Percentiles rank a stretch among this genome's conserved stretches.
Evolutionary conservation across 2,113 vertebrate species (phyloP).

Genomic region (Rousettus leschenaultii): DNA sequence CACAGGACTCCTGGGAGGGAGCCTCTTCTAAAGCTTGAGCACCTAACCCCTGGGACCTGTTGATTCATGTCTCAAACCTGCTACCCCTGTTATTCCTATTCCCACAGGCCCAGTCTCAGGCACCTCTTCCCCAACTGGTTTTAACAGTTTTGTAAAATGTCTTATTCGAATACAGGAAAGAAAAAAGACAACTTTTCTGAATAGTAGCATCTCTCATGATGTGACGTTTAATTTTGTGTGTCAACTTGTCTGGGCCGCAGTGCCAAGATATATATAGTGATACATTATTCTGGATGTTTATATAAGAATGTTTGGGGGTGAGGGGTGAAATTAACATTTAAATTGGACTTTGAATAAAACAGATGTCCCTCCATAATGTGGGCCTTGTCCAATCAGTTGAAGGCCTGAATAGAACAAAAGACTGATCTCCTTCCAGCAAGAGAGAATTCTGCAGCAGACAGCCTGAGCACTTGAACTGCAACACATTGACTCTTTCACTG

Average conservation of each 20-base stretch:
- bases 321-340: neutral
- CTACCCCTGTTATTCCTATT: neutral
- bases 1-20: neutral
- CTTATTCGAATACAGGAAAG: neutral
- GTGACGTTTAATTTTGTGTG: neutral
- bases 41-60: neutral
- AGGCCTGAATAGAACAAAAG: neutral
- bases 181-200: neutral
- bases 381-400: neutral
- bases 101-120: neutral
- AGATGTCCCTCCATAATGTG: neutral
- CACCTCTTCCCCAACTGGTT: neutral
- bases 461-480: neutral
- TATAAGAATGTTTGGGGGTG: neutral
- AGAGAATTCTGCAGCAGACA: neutral
- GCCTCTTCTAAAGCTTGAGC: neutral
- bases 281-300: neutral
- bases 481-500: neutral
- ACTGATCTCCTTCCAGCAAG: neutral
- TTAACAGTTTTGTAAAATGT: neutral
- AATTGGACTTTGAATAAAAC: neutral
- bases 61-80: neutral
- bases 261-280: neutral
- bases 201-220: neutral
- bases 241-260: neutral